Base-by-base conservation (phyloP, 2,797 vertebrate genomes). In the Cygnus olor region DNA sequence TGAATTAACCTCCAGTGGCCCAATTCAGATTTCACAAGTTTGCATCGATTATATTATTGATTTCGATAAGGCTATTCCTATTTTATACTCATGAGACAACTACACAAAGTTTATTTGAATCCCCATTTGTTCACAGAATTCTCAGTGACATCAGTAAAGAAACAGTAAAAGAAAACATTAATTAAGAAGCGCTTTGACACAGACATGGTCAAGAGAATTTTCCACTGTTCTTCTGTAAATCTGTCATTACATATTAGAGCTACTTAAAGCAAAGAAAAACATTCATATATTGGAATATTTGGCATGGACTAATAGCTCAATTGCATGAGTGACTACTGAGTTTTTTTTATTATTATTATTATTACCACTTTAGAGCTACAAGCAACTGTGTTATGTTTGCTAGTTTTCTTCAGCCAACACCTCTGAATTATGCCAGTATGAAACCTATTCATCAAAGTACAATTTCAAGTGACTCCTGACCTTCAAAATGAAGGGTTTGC, bases 401-500 rank as follows among this genome's bases (percentile, higher is more conserved):
- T 87, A 80, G 64, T 11, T 89, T 4, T 3, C 54, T 93, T 94
- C 86, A 93, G 64, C 86, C 93, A 88, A 30, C 2, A 0, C 51
- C 68, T 90, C 93, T 72, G 49, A 63, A 78, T 90, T 85, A 90
- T 42, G 76, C 54, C 38, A 83, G 58, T 83, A 69, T 44, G 72
- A 97, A 92, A 81, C 68, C 90, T 80, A 82, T 66, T 94, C 87
- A 85, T 80, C 81, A 93, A 96, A 94, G 81, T 51, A 78, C 84
- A 93, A 94, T 92, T 95, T 96, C 84, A 96, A 66, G 72, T 72
- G 84, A 89, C 86, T 95, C 81, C 86, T 94, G 88, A 96, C 91
- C 91, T 95, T 95, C 93, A 96, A 89, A 94, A 94, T 89, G 40
- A 92, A 90, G 79, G 84, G 57, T 87, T 95, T 89, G 69, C 79